Evolutionary conservation across 2,113 vertebrate genomes (phyloP).

Genomic region (Alectura lathami): DNA sequence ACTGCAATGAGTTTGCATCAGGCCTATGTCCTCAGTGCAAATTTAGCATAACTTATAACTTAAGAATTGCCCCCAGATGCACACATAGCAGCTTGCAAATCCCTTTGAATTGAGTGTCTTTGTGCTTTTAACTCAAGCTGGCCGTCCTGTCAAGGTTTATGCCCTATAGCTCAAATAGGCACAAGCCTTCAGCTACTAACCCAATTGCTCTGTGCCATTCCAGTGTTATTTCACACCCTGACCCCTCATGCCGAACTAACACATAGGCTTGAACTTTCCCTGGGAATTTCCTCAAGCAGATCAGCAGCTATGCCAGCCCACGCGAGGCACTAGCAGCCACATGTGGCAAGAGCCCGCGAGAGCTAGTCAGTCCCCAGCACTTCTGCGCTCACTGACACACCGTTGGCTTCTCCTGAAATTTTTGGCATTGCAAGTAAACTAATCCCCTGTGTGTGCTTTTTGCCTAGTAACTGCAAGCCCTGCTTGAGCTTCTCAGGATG

Average conservation of each 20-base stretch:
- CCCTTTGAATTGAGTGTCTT: accelerated
- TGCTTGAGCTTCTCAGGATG: background rate
- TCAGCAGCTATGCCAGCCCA: background rate
- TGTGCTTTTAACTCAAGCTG: background rate
- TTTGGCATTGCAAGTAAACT: background rate
- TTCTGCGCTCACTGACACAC: background rate
- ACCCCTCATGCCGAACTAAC: background rate
- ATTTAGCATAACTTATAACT: background rate
- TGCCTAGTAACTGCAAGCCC: background rate
- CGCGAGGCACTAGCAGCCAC: accelerated
- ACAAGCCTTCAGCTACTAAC: background rate
- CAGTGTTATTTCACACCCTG: background rate
- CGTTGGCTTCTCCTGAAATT: accelerated
- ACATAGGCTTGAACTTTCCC: background rate
- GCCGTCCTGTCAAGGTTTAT: background rate
- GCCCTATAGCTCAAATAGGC: background rate
- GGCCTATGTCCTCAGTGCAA: background rate
- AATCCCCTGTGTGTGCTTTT: background rate
- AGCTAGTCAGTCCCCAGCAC: accelerated
- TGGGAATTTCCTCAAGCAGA: background rate
- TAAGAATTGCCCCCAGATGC: background rate
- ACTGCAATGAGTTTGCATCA: background rate
- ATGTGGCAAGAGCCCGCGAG: background rate
- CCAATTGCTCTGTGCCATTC: background rate
- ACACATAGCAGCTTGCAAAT: background rate